Percentiles rank a stretch among this genome's conserved stretches.
Evolutionary conservation across 2,113 vertebrate species (phyloP).

Genomic region (Girardinichthys multiradiatus): DNA sequence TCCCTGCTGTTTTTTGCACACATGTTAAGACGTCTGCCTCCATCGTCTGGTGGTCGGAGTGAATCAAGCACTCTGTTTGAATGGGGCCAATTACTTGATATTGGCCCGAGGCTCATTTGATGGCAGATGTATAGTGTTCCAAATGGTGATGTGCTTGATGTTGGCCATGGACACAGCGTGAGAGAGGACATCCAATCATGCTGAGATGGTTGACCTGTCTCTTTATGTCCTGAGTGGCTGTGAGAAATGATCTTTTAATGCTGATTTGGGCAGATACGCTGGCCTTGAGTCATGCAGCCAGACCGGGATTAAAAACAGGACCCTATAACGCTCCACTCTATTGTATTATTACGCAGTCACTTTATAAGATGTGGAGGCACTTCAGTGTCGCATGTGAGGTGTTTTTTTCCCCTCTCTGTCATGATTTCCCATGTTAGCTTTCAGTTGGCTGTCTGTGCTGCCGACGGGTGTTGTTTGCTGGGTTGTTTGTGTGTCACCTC

Average conservation of each 20-base stretch:
- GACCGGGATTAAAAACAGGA: constrained; percentile 46
- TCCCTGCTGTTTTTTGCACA: constrained; percentile 30
- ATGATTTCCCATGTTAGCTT: constrained; percentile 72
- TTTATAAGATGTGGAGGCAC: constrained; percentile 69
- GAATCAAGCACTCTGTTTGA: constrained; percentile 45
- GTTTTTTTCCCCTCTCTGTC: constrained; percentile 64
- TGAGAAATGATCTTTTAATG: constrained; percentile 66
- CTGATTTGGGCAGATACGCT: constrained; percentile 47
- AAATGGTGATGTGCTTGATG: constrained; percentile 70
- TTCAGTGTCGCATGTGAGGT: constrained; percentile 63
- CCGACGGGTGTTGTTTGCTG: constrained; percentile 68
- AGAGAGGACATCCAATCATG: constrained; percentile 74
- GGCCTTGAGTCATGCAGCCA: constrained; percentile 40
- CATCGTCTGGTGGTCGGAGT: constrained; percentile 47
- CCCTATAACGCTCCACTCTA: constrained; percentile 45
- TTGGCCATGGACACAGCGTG: constrained; percentile 68
- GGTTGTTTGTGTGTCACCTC: constrained; percentile 74
- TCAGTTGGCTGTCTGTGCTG: constrained; percentile 64
- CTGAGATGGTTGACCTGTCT: constrained; percentile 63
- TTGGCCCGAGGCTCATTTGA: constrained; percentile 68
- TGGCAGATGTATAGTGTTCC: constrained; percentile 65
- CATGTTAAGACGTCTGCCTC: constrained; percentile 24
- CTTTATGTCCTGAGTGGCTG: constrained; percentile 66
- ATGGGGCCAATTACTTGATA: constrained; percentile 69
- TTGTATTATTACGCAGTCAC: constrained; percentile 73